Base-by-base conservation (phyloP, 2,888 invertebrate species). In the Dolomedes plantarius region DNA sequence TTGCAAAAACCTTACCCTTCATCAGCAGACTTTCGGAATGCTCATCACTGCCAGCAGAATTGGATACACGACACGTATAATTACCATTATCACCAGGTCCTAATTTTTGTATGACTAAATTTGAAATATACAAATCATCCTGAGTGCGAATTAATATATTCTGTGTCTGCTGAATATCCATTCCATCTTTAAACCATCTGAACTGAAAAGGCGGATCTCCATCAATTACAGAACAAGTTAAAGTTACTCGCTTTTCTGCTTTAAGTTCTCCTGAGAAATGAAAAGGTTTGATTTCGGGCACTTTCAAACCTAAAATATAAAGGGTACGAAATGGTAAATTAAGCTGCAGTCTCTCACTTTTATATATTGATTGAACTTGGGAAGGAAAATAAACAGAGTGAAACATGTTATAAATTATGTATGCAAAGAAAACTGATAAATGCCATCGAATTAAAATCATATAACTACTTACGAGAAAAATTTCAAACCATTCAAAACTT, bases 131-230 rank as follows among this genome's bases (percentile, higher is more conserved):
- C 13, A 36, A 19, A 23, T 68, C 68, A 1, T 36, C 39, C 36
- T 36, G 68, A 16, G 29, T 67, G n/a, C 39, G 46, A 46, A 71
- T 46, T 13, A 46, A 3, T 2, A 71, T 16, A 27, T 69, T 71
- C 16, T 13, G 11, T 7, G 27, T 50, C 7, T 11, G 27, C 71
- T 71, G 19, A 16, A 71, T 71, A 7, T 11, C 28, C 0, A 6
- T 11, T 11, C 32, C 79, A 76, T 88, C 75, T 83, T 82, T 88
- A 36, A 46, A 31, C 88, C 88, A 88, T 11, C 28, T 31, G 75
- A 88, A 86, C 11, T 1, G 1, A 16, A 88, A 79, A 13, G 88
- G 88, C 32, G 71, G 46, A 56, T 81, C 73, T 2, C 88, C 88
- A 32, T 88, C 86, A 9, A 29, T 65, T 29, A 36, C 75, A n/a